phyloP scores from a whole-genome alignment of 1,140 invertebrate genomes.

The Conus ventricosus region DNA sequence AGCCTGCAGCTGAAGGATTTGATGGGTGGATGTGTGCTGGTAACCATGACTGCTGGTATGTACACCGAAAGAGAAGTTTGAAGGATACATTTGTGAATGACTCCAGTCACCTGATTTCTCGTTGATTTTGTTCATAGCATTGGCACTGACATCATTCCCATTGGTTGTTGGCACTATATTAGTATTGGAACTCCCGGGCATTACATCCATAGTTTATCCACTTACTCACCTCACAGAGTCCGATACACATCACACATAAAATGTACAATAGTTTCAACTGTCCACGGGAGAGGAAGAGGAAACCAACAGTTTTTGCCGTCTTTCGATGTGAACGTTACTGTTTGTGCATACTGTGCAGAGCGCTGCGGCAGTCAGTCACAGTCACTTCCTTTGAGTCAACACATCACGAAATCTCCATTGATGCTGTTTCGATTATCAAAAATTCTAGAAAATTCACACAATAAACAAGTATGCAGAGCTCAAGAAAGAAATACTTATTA shows the following conservation, averaged over 20 bases:
- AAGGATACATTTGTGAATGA: slow-evolving; percentile 30
- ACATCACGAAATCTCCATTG: not conserved
- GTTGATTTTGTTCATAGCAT: slow-evolving; percentile 14
- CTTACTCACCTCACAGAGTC: not conserved
- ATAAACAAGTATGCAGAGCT: not conserved
- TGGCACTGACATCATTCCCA: slow-evolving; percentile 24
- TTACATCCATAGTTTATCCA: slow-evolving; percentile 35
- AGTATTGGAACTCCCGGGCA: slow-evolving; percentile 11
- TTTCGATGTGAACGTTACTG: not conserved
- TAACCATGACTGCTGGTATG: slow-evolving; percentile 29
- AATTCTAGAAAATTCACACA: not conserved
- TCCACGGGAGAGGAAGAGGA: not conserved
- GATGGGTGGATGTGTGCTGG: slow-evolving; percentile 25
- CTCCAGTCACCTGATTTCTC: slow-evolving; percentile 32
- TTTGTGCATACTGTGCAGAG: not conserved
- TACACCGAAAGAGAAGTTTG: slow-evolving; percentile 24
- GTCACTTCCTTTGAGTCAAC: not conserved
- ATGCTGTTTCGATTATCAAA: not conserved
- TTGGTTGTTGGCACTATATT: slow-evolving; percentile 20
- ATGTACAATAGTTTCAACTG: not conserved
- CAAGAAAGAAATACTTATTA: not conserved
- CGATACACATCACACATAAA: not conserved
- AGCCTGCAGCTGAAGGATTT: not conserved
- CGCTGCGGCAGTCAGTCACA: not conserved
- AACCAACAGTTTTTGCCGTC: not conserved